Evolutionary conservation across 2,797 vertebrate species (phyloP), one percentile per base, ranked within the genome.

Genomic region (Chromobotia macracanthus): DNA sequence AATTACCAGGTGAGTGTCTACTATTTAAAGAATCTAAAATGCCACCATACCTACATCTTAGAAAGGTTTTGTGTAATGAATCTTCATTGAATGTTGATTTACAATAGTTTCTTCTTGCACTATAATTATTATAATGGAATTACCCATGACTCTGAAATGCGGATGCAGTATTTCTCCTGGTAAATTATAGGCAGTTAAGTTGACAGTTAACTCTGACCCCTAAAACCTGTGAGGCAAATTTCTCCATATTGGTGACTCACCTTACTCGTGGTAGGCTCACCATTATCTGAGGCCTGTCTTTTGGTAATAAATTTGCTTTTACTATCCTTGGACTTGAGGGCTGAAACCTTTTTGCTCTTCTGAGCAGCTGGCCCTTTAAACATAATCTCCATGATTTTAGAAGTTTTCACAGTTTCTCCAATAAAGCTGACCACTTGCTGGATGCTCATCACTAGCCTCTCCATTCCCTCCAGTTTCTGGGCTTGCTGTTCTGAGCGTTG

Each of bases 391-490:
- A 90, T 93, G 60, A 95, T 87, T 79, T 87, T 85, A 25, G 94
- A 94, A 23, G 87, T 90, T 89, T 95, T 96, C 81, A 96, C 91
- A 1, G 90, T 94, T 85, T 96, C 94, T 71, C 91, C 89, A 2
- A 97, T 91, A 87, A 94, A 95, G 89, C 92, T 87, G 87, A 96
- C 90, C 65, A 94, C 90, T 85, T 95, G 93, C 86, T 97, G 95
- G 83, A 97, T 92, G 85, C 93, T 92, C 72, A 93, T 91, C 79
- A 97, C 91, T 83, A 94, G 88, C 76, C 92, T 93, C 75, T 97
- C 96, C 89, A 97, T 91, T 77, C 95, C 95, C 55, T 97, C 94
- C 23, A 97, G 87, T 85, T 95, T 96, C 87, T 92, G 92, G 72
- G 94, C 92, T 88, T 97, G 96, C 83, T 91, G 91, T 79, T 96